A percentile compares a stretch with the other conserved stretches of the same genome.
These are phyloP conservation scores for Poeciliopsis occidentalis DNA, from an alignment of 2,113 vertebrate species.

Conservation along the genomic window DNA sequence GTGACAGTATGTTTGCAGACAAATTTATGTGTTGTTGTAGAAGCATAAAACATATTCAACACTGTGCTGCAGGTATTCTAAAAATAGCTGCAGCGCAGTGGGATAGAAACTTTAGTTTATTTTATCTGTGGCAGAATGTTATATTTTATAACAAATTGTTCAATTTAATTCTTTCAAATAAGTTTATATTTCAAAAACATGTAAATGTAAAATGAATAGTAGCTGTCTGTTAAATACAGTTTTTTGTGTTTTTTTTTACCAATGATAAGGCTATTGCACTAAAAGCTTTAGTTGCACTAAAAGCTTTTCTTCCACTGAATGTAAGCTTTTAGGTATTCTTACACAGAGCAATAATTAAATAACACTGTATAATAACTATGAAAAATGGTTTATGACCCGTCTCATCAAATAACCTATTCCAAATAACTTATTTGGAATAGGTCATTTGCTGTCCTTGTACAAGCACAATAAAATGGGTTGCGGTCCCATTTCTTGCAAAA, in stretches of 20 bases:
- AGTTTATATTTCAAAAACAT: background rate
- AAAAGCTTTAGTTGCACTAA: no score
- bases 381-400: background rate
- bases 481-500: no score
- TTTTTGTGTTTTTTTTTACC: no score
- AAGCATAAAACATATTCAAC: background rate
- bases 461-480: background rate
- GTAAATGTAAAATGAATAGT: no score
- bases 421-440: no score
- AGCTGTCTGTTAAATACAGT: no score
- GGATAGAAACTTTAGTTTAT: no score
- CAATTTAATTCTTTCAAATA: background rate
- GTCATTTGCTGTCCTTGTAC: background rate
- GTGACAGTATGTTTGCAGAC: background rate
- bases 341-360: background rate
- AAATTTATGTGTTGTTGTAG: background rate
- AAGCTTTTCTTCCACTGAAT: background rate
- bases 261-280: no score
- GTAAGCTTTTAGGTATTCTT: no score
- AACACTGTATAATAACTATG: background rate
- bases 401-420: background rate
- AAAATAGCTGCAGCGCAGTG: no score
- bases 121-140: no score
- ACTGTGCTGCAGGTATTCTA: no score
- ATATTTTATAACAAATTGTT: background rate